These are phyloP conservation scores for Apostichopus leukothele DNA, from an alignment of 53 echinoderm and acorn worm species.

Conservation along the genomic window DNA sequence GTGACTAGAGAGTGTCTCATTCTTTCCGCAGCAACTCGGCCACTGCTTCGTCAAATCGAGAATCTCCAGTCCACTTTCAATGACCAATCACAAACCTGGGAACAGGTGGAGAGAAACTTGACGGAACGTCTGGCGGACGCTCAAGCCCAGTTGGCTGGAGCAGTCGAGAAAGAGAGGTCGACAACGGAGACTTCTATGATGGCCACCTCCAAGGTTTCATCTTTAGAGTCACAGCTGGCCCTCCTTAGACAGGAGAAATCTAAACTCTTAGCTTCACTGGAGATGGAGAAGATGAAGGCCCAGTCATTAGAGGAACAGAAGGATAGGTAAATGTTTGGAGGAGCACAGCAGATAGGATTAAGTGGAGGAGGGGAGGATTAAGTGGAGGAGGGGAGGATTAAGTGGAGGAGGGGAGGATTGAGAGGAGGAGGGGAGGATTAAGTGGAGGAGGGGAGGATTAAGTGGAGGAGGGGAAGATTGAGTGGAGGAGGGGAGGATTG, in stretches of 20 bases:
- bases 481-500: too few species aligned
- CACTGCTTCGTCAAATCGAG: conserved; percentile 90
- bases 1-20: neutral
- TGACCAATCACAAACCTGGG: conserved; percentile 88
- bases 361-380: too few species aligned
- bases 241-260: conserved; percentile 91
- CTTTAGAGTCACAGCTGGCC: conserved; percentile 92
- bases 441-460: too few species aligned
- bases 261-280: conserved; percentile 62
- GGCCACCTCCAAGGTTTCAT: conserved; percentile 79
- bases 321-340: conserved; percentile 62
- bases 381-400: neutral
- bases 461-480: too few species aligned
- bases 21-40: conserved; percentile 73
- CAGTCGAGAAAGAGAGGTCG: conserved; percentile 82
- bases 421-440: too few species aligned
- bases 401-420: neutral
- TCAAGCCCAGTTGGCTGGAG: conserved; percentile 74
- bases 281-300: conserved; percentile 76
- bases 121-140: conserved; percentile 85
- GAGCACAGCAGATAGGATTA: neutral
- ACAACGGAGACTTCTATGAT: conserved; percentile 77
- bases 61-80: conserved; percentile 97
- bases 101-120: conserved; percentile 84
- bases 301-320: conserved; percentile 89